phyloP scores from a whole-genome alignment of 2,888 invertebrate genomes.

The Heliconius hortense region DNA sequence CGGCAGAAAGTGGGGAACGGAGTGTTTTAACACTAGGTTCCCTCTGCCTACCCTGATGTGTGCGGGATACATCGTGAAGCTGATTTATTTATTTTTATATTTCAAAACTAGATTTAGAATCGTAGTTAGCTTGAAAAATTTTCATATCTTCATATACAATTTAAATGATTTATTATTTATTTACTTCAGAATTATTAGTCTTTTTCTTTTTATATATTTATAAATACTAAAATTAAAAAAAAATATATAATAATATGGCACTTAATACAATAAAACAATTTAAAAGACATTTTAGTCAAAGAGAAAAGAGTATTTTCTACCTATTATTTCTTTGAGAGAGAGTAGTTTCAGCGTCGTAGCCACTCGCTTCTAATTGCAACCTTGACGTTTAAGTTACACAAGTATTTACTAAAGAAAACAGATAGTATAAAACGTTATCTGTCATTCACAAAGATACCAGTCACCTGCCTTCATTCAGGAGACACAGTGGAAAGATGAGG shows the following conservation, averaged over 20 bases:
- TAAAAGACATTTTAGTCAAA: neutral
- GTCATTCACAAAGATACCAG: constrained; percentile 61
- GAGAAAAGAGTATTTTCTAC: constrained; percentile 21
- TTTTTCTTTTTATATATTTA: too few relatives aligned
- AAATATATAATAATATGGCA: neutral
- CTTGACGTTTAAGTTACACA: constrained; percentile 79
- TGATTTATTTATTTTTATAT: too few relatives aligned
- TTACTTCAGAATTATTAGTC: too few relatives aligned
- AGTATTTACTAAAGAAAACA: constrained; percentile 63
- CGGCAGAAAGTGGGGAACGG: too few relatives aligned
- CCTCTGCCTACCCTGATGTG: too few relatives aligned
- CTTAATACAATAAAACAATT: neutral
- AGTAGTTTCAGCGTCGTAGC: constrained; percentile 34
- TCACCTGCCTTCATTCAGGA: constrained; percentile 59
- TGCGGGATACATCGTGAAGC: too few relatives aligned
- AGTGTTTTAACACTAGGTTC: too few relatives aligned
- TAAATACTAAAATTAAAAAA: neutral
- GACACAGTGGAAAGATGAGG: constrained; percentile 68
- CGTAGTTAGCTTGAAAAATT: too few relatives aligned
- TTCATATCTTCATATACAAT: too few relatives aligned
- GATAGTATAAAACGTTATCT: constrained; percentile 73
- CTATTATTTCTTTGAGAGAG: constrained; percentile 34
- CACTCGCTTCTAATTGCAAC: constrained; percentile 59
- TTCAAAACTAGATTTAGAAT: too few relatives aligned
- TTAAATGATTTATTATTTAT: too few relatives aligned